These are phyloP conservation scores for Dermatemys mawii DNA, from an alignment of 2,113 vertebrate species.

Conservation along the genomic window DNA sequence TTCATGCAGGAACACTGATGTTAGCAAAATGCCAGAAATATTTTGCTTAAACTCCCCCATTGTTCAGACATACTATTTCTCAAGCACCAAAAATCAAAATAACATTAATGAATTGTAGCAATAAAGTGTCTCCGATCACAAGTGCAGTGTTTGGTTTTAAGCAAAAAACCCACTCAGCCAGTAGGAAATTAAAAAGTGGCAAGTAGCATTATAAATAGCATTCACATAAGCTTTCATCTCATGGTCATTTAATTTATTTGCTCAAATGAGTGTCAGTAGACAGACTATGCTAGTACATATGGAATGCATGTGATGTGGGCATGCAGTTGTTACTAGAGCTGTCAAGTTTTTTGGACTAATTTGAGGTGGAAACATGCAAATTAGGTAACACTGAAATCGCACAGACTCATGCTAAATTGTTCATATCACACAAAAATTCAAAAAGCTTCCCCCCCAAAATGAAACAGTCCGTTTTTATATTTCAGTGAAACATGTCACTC, in stretches of 20 bases:
- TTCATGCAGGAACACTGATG: constrained; percentile 72
- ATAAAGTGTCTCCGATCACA: constrained; percentile 25
- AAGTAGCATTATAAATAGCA: background rate
- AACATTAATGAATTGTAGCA: constrained; percentile 24
- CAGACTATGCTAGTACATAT: background rate
- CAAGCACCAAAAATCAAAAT: constrained; percentile 33
- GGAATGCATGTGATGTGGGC: rapidly evolving
- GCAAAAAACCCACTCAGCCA: background rate
- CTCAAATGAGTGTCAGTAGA: background rate
- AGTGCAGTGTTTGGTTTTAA: background rate
- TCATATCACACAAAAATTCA: background rate
- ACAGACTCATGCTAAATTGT: background rate
- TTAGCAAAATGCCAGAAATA: constrained; percentile 73
- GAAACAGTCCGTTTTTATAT: background rate
- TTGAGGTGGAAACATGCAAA: background rate
- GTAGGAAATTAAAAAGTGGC: background rate
- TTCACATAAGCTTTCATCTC: rapidly evolving
- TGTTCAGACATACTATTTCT: constrained; percentile 67
- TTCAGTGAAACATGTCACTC: background rate
- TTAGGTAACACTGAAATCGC: background rate
- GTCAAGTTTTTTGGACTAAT: background rate
- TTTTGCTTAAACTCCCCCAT: constrained; percentile 59
- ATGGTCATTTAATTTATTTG: background rate
- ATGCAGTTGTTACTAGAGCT: rapidly evolving
- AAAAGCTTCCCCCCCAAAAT: background rate